Evolutionary conservation across 2,113 vertebrate species (phyloP).

Genomic region (Delphinus delphis): DNA sequence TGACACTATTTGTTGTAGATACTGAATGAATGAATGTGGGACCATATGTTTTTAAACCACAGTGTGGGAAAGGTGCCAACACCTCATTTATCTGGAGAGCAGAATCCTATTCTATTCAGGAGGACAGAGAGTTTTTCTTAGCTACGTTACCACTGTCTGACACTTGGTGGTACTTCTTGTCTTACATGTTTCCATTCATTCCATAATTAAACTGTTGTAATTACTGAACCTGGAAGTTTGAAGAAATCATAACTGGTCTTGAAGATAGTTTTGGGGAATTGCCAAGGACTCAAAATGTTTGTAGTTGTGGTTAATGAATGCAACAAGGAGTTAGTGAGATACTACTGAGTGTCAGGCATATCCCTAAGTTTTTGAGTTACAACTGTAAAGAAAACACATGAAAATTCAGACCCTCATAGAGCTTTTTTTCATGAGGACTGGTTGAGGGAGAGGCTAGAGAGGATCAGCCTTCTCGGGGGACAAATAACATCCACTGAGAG

Average conservation of each 20-base stretch:
- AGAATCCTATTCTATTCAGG: not conserved
- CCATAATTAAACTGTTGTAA: not conserved
- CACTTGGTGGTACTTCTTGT: not conserved
- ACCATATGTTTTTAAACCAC: not conserved
- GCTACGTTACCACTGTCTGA: not conserved
- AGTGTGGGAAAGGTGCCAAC: not conserved
- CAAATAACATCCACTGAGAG: not conserved
- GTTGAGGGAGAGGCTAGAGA: not conserved
- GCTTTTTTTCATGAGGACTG: not conserved
- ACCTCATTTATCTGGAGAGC: not conserved
- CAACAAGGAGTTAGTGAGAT: not conserved
- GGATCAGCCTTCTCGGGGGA: not conserved
- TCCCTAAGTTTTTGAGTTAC: not conserved
- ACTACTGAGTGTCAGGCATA: not conserved
- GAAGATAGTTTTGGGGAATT: not conserved
- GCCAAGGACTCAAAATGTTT: not conserved
- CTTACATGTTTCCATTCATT: not conserved
- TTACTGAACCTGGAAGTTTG: not conserved
- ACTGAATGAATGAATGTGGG: conserved; percentile 12
- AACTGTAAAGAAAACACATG: not conserved
- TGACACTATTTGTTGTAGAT: conserved; percentile 23
- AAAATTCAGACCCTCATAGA: not conserved
- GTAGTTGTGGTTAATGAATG: not conserved
- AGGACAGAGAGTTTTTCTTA: conserved; percentile 6
- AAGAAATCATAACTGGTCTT: not conserved